Base-by-base conservation (phyloP, 2,113 vertebrate genomes). In the Arenaria interpres region DNA sequence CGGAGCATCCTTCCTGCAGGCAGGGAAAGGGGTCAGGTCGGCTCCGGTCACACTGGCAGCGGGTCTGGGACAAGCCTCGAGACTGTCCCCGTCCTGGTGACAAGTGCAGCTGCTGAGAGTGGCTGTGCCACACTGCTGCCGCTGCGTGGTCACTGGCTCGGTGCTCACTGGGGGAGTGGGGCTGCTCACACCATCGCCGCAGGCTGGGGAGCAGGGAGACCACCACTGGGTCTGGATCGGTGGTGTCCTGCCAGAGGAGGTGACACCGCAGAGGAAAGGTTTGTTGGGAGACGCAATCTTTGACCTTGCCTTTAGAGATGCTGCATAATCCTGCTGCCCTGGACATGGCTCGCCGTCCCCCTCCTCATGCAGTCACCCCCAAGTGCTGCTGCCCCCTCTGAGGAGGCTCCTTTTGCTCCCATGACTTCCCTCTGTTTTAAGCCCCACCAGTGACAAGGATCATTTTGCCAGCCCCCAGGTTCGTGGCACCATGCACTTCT, bases 401-500 rank as follows among this genome's bases (percentile, higher is more conserved):
- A 19, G 39, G 10, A 8, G 24, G 35, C 27, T 63, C 43, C 27
- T 37, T 63, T 3, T 68, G 30, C 45, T 25, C 53, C n/a, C 24
- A 1, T 5, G 21, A 3, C 21, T 18, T 32, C 11, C 18, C 25
- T 6, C 50, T 25, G 25, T 4, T 78, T 51, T 22, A 53, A 63
- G 37, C 43, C 15, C 4, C 56, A 7, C n/a, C 2, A 0, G 16
- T 9, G 30, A 28, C 27, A 17, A 64, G 59, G 53, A 33, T 21
- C 10, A 0, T 9, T 71, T n/a, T 62, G 22, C 16, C 43, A 33
- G 0, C 33, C 20, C 43, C 16, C 39, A 20, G 45, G 27, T 7
- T 46, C 9, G 1, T 1, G 19, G 71, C 71, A 50, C 6, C 35
- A 4, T 0, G 0, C 0, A 0, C 19, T 13, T 39, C 33, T 16